Base-by-base conservation (phyloP, 2,113 vertebrate genomes). In the Dipodomys ordii region DNA sequence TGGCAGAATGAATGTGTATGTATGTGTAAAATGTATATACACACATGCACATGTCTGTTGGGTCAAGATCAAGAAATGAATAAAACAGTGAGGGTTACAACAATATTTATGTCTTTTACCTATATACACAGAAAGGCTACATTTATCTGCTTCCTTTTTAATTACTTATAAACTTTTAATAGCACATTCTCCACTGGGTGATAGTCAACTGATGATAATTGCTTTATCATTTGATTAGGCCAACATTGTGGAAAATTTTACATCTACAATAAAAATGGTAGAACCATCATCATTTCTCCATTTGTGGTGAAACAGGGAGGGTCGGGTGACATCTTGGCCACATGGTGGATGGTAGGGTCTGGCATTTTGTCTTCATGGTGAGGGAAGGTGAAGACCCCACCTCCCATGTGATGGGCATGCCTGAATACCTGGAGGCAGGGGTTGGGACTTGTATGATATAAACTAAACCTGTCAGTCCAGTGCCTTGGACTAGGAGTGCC, bases 91-190 rank as follows among this genome's bases (percentile, higher is more conserved):
- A 96, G 80, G 77, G 77, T 83, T 94, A 78, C 27, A 87, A 83
- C 39, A 96, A 92, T 93, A 96, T 95, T 90, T 93, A 79, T 13
- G 16, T 23, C 28, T 3, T 69, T 87, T 92, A 95, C 78, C 87
- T 97, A 76, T 27, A 86, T 92, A 64, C 57, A 78, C 68, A 94
- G 92, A 95, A 96, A 95, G 6, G 57, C 92, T 76, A 81, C 11
- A 27, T 32, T 95, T 97, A 85, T 98, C 87, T 95, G 86, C 79
- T 97, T 94, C 72, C 89, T 89, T 96, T 86, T 97, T 96, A 97
- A 97, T 97, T 97, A 97, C 97, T 97, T 80, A 88, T 96, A 95
- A 97, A 94, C 69, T 84, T 92, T 95, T 95, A 96, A 84, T 62
- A 97, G 87, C 62, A 93, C 57, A 77, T 97, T 71, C 85, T 96